These are phyloP conservation scores for Heteractis magnifica DNA, from an alignment of 92 coral and sea anemone genomes.

Conservation along the genomic window DNA sequence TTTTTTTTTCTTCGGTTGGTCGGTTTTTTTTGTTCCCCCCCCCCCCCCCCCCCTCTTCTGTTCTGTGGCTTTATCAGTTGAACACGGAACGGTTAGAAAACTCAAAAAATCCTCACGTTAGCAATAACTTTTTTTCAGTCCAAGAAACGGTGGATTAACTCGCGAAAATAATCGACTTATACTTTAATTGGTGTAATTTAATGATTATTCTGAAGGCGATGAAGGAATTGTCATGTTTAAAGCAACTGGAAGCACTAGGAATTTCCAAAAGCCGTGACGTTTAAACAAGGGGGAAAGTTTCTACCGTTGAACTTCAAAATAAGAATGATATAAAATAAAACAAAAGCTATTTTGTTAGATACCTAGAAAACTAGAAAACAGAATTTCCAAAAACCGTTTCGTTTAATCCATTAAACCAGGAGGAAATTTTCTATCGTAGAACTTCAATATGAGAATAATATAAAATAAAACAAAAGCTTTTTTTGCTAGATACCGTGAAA, in stretches of 20 bases:
- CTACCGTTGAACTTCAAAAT: neutral
- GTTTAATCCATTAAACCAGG: neutral
- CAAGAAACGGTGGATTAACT: neutral
- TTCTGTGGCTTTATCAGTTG: neutral
- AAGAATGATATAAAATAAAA: too few species aligned
- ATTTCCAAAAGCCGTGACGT: neutral
- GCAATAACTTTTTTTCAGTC: neutral
- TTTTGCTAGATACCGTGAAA: too few species aligned
- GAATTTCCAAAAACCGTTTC: neutral
- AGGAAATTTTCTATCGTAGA: neutral
- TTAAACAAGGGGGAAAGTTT: neutral
- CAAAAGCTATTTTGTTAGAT: too few species aligned
- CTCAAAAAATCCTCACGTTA: neutral
- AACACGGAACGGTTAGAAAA: neutral
- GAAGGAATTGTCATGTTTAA: slow-evolving; percentile 1
- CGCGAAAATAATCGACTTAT: neutral
- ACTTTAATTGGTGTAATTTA: neutral
- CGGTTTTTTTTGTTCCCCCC: too few species aligned
- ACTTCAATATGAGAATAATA: too few species aligned
- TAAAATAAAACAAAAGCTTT: too few species aligned
- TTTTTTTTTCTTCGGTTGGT: too few species aligned
- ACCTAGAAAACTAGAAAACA: too few species aligned
- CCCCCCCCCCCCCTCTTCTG: too few species aligned
- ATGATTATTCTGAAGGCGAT: neutral
- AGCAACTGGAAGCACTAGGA: neutral